These are phyloP conservation scores for Axis porcinus DNA, from an alignment of 2,113 vertebrate species.

Conservation along the genomic window DNA sequence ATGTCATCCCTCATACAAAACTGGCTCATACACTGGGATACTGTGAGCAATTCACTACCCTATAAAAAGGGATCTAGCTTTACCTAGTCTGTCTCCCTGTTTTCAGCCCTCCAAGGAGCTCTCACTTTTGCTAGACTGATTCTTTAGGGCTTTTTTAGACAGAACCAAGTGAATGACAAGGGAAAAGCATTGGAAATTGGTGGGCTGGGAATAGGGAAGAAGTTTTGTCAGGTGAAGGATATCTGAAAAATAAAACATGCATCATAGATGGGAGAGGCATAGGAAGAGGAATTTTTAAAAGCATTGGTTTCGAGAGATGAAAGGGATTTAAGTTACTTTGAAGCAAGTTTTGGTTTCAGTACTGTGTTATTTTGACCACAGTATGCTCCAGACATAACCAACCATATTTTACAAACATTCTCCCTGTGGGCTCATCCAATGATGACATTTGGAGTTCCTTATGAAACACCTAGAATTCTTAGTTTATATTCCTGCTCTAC, in stretches of 20 bases:
- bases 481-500: slow-evolving; percentile 25
- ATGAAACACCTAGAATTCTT: slow-evolving; percentile 56
- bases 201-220: not conserved
- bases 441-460: not conserved
- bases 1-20: not conserved
- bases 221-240: not conserved
- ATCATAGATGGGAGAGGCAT: not conserved
- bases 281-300: not conserved
- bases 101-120: not conserved
- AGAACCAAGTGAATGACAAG: not conserved
- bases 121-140: not conserved
- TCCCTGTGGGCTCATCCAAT: not conserved
- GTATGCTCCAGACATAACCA: slow-evolving; percentile 33
- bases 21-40: not conserved
- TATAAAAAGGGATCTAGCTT: not conserved
- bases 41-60: not conserved
- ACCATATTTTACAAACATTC: slow-evolving; percentile 23
- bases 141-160: not conserved
- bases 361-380: slow-evolving; percentile 41
- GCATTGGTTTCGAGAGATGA: slow-evolving; percentile 1
- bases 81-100: not conserved
- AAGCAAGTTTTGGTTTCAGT: slow-evolving; percentile 55
- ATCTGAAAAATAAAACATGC: not conserved
- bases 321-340: slow-evolving; percentile 41
- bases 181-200: not conserved